Base-by-base conservation (phyloP, 2,888 invertebrate species). In the Dusona sp. region DNA sequence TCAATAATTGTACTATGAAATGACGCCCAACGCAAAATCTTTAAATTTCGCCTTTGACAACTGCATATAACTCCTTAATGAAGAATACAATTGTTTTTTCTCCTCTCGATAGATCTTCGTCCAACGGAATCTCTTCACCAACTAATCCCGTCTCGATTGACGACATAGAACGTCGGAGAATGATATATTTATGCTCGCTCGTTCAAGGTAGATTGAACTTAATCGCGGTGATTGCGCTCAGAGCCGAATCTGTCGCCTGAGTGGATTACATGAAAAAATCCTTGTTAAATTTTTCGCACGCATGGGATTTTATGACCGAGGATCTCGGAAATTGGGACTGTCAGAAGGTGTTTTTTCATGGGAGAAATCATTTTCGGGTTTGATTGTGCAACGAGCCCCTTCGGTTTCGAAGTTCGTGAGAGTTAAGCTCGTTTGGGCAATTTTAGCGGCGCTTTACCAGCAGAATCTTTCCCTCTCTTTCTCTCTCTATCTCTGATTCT, bases 391-490 rank as follows among this genome's bases (percentile, higher is more conserved):
- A 68, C 6, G 64, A 57, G 22, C 65, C 36, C 70, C 36, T 72
- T 57, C 61, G 51, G 77, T 48, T 48, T 38, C 48, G 38, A 65
- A 48, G 78, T 65, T 73, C 42, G 25, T 33, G 72, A 84, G 85
- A 86, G 88, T 86, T 89, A 88, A 91, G 89, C 91, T 88, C 89
- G 82, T 88, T 87, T 88, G 78, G 87, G 88, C 88, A 90, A 89
- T 91, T 91, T 91, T 90, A 89, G 89, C 90, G 90, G 85, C 87
- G 88, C 86, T 87, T 88, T 80, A 87, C 87, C 89, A 87, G 89
- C 48, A 25, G 8, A 45, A 38, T 22, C 83, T 86, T 75, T 77
- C 0, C n/a, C 29, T 25, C 54, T 54, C 72, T 74, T 38, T 70
- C 68, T 74, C 77, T 72, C 72, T 74, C 87, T 86, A 85, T 81